Conservation (phyloP, 35 echinoderm and acorn worm species). For the Ophioderma brevispina region DNA sequence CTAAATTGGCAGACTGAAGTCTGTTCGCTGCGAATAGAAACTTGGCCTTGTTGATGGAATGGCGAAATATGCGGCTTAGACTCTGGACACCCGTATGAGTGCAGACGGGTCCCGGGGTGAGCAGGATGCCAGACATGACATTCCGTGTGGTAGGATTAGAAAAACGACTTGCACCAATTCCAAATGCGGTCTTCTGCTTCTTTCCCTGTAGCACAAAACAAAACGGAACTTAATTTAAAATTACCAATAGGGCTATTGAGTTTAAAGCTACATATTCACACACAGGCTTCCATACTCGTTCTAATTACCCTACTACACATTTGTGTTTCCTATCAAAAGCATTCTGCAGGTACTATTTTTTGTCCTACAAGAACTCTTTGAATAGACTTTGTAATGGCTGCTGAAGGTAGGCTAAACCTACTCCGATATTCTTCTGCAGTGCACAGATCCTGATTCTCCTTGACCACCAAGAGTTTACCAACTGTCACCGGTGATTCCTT, state of each 20-base stretch:
- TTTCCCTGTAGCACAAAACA: conserved; percentile 6
- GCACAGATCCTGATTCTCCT: neutral
- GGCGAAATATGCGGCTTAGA: neutral
- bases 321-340: neutral
- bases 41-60: neutral
- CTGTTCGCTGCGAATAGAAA: neutral
- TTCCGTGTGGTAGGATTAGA: neutral
- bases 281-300: too few relatives aligned
- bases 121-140: neutral
- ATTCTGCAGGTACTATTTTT: neutral
- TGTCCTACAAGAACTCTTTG: neutral
- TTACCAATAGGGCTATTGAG: too few relatives aligned
- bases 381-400: neutral
- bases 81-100: neutral
- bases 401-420: neutral
- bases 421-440: neutral
- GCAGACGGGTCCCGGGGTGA: neutral
- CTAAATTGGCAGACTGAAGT: neutral
- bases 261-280: too few relatives aligned
- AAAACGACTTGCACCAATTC: neutral
- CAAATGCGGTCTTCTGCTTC: neutral
- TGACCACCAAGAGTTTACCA: neutral
- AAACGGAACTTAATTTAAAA: neutral
- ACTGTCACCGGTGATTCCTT: neutral
- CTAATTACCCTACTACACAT: too few relatives aligned